These are phyloP conservation scores for Diorhabda elongata DNA, from an alignment of 1,140 invertebrate species.

Conservation along the genomic window DNA sequence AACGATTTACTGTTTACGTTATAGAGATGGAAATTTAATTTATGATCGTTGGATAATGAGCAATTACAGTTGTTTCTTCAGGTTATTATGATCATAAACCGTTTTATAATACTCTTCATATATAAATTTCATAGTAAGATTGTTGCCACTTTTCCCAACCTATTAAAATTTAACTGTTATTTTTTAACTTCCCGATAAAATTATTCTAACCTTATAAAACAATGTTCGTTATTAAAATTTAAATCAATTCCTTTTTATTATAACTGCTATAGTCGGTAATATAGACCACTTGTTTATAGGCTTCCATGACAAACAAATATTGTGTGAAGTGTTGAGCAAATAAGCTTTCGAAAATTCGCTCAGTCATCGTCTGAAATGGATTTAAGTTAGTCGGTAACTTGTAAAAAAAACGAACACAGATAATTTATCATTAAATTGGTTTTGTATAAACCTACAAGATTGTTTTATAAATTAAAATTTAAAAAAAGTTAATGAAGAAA, in stretches of 20 bases:
- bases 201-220: too few species aligned
- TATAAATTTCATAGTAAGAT: too few species aligned
- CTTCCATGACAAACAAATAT: constrained; percentile 2
- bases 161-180: too few species aligned
- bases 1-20: background rate
- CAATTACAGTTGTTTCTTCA: too few species aligned
- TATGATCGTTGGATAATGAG: background rate
- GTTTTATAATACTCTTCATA: too few species aligned
- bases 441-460: background rate
- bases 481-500: background rate
- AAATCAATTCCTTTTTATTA: too few species aligned
- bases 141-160: too few species aligned
- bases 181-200: too few species aligned
- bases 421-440: background rate
- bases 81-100: too few species aligned
- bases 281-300: too few species aligned
- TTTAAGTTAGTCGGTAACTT: background rate
- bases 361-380: background rate
- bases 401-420: background rate
- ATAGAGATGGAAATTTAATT: background rate
- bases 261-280: too few species aligned
- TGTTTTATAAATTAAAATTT: background rate
- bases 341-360: background rate
- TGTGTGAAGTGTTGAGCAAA: background rate
- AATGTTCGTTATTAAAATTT: too few species aligned